Percentiles rank a stretch among this genome's conserved stretches.
phyloP scores from a whole-genome alignment of 1,140 invertebrate genomes.

The Oedothorax gibbosus region DNA sequence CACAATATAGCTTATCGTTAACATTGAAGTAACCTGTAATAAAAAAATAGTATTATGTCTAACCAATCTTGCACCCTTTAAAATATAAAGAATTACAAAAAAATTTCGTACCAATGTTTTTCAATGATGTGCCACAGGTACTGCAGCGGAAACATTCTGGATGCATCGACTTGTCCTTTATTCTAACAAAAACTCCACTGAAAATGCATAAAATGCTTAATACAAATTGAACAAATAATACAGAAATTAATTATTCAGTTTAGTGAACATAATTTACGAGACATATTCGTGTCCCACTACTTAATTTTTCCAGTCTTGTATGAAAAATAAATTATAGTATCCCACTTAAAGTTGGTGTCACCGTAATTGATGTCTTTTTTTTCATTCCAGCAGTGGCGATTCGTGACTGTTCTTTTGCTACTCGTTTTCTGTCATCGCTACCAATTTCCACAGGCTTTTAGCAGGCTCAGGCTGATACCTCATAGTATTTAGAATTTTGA shows the following conservation, averaged over 20 bases:
- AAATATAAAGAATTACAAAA: neutral
- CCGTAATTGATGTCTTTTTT: too few species aligned
- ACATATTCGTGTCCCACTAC: too few species aligned
- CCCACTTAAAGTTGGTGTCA: too few species aligned
- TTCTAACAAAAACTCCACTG: slow-evolving; percentile 95
- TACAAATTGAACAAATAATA: neutral
- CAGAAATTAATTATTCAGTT: neutral
- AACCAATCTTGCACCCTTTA: neutral
- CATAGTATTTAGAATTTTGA: too few species aligned
- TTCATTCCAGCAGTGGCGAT: too few species aligned
- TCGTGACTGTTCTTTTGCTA: too few species aligned
- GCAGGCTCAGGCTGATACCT: too few species aligned
- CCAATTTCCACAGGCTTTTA: too few species aligned
- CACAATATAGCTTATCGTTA: slow-evolving; percentile 95
- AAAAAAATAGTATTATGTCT: neutral
- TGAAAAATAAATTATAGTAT: too few species aligned
- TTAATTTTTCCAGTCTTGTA: too few species aligned
- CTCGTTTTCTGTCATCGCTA: too few species aligned
- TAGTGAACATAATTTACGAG: too few species aligned
- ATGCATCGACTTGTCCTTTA: slow-evolving; percentile 95
- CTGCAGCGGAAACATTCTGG: slow-evolving; percentile 97
- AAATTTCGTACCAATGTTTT: slow-evolving; percentile 80
- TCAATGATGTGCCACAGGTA: slow-evolving; percentile 92
- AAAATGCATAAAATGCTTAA: slow-evolving; percentile 53
- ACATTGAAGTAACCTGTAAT: slow-evolving; percentile 85